Base-by-base conservation (phyloP, 2,797 vertebrate species). In the Onychomys arenicola region DNA sequence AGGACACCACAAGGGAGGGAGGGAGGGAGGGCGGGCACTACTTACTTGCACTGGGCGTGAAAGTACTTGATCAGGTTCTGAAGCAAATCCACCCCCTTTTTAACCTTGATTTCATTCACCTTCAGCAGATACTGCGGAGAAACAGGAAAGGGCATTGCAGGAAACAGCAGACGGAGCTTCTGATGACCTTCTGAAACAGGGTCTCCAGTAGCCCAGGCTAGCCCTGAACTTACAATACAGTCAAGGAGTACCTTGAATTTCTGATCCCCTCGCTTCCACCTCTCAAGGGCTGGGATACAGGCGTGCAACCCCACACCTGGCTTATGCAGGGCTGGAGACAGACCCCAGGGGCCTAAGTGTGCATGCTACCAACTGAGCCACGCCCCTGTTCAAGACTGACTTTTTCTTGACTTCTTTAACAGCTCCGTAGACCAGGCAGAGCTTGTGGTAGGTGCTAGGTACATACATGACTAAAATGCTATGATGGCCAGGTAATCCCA, bases 21-120 rank as follows among this genome's bases (percentile, higher is more conserved):
- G 57, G 57, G 57, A n/a, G n/a, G n/a, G n/a, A 92, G 10, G 49
- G 6, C 2, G 49, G 52, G 13, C 52, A 14, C 52, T 93, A 98
- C 99, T 98, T 99, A 99, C 99, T 99, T 99, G 99, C 99, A 99
- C 96, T 99, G 99, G 83, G 99, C 99, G 3, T 99, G 99, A 98
- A 99, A 99, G 98, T 99, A 99, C 96, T 99, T 99, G 98, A 99
- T 99, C 98, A 99, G 98, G 97, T 99, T 99, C 98, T 99, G 99
- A 97, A 99, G 99, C 94, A 99, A 99, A 97, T 99, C 99, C 96
- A 99, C 99, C 78, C 99, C 99, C 97, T 99, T 99, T 98, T 99
- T 99, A 97, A 99, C 99, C 98, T 99, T 99, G 98, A 99, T 99
- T 99, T 99, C 99, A 73, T 99, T 99, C 97, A 99, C 99, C 99